These are phyloP conservation scores for Cyanoliseus patagonus DNA, from an alignment of 2,113 vertebrate genomes.

Conservation along the genomic window DNA sequence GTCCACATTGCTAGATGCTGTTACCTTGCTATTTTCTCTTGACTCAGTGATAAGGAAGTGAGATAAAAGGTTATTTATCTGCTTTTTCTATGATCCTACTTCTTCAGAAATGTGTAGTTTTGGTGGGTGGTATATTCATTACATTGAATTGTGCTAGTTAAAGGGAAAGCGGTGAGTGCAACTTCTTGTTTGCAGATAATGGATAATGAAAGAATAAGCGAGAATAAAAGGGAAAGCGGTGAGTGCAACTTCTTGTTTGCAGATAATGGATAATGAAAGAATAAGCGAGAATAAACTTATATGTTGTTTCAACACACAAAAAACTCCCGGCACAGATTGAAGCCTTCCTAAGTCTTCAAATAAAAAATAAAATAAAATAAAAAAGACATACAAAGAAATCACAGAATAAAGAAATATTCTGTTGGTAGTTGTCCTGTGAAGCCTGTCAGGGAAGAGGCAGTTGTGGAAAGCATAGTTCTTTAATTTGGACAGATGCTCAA, in stretches of 20 bases:
- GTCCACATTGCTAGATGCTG: neutral
- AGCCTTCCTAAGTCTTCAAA: neutral
- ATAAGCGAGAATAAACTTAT: neutral
- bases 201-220: neutral
- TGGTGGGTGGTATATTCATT: neutral
- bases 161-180: neutral
- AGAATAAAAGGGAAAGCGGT: neutral
- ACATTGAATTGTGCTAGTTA: neutral
- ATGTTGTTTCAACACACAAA: neutral
- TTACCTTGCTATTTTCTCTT: constrained; percentile 8
- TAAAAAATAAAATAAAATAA: neutral
- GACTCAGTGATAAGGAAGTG: neutral
- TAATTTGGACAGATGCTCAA: neutral
- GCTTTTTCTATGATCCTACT: neutral
- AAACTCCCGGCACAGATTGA: neutral
- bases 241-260: neutral
- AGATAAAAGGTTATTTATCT: neutral
- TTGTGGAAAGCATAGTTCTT: neutral
- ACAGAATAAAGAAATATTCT: neutral
- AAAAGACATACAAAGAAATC: neutral
- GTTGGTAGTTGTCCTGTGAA: neutral
- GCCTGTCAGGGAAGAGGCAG: neutral
- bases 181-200: neutral
- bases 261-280: neutral
- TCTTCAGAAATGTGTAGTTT: neutral